phyloP scores from a whole-genome alignment of 1,140 invertebrate genomes.

The Drosophila setifemur region DNA sequence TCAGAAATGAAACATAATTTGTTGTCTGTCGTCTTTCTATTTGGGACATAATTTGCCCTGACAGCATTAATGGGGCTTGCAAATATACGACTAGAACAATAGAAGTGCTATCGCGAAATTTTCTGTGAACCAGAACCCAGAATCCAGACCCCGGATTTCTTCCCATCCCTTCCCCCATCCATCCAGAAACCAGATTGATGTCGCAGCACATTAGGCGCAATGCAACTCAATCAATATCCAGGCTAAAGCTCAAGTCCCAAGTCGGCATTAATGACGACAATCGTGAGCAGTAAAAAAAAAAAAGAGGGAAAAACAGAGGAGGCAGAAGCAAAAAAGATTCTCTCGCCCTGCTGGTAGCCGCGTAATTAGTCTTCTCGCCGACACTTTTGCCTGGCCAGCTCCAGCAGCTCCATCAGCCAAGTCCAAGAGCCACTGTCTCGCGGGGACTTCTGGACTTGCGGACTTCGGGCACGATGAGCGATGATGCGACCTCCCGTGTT shows the following conservation, averaged over 20 bases:
- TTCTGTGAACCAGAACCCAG: conserved; percentile 68
- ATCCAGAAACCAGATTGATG: conserved; percentile 58
- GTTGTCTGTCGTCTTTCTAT: background rate
- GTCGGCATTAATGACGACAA: conserved; percentile 70
- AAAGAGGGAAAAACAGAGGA: background rate
- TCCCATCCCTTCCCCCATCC: background rate
- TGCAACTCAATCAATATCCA: conserved; percentile 77
- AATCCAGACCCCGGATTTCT: no score
- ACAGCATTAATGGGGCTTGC: conserved; percentile 47
- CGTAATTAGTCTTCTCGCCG: conserved; percentile 78
- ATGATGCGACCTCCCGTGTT: conserved; percentile 77
- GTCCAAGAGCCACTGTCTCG: conserved; percentile 17
- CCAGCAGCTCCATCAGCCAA: no score
- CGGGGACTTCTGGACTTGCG: conserved; percentile 19
- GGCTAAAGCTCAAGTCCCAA: conserved; percentile 50
- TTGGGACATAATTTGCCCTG: conserved; percentile 29
- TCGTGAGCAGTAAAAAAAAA: conserved; percentile 38
- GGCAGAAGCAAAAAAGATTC: conserved; percentile 18
- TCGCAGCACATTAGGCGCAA: conserved; percentile 77
- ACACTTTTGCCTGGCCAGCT: conserved; percentile 58
- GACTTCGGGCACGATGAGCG: conserved; percentile 59
- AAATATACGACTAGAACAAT: conserved; percentile 30
- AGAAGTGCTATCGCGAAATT: conserved; percentile 29
- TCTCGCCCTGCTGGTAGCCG: conserved; percentile 26
- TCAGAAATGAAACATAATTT: conserved; percentile 34